Conservation (phyloP, 53 echinoderm and acorn worm species). For the Crossaster papposus region DNA sequence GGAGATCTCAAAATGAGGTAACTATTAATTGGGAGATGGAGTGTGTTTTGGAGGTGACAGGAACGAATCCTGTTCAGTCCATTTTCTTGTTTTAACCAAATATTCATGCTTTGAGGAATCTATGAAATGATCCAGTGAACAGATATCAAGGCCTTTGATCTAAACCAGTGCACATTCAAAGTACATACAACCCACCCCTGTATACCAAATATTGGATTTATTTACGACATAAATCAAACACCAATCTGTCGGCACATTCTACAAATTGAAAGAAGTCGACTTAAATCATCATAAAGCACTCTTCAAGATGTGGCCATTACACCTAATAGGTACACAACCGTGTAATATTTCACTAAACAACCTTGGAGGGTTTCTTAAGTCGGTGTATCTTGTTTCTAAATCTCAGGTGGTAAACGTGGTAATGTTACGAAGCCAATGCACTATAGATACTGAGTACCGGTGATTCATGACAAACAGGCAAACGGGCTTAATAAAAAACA, state of each 20-base stretch:
- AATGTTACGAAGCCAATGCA: not conserved
- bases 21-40: too few species aligned
- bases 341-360: slow-evolving; percentile 6
- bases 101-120: too few species aligned
- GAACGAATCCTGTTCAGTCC: too few species aligned
- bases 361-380: slow-evolving; percentile 13
- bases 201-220: not conserved
- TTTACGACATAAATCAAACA: not conserved
- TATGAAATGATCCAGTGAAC: not conserved
- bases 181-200: not conserved
- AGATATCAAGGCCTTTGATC: not conserved
- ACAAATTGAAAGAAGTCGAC: not conserved
- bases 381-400: not conserved
- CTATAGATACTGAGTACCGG: not conserved
- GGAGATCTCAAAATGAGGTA: too few species aligned
- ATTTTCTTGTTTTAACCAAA: too few species aligned
- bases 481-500: not conserved
- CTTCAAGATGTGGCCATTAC: not conserved
- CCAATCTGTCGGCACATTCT: slow-evolving; percentile 3
- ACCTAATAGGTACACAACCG: not conserved
- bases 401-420: slow-evolving; percentile 31
- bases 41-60: not conserved
- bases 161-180: not conserved
- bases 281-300: not conserved
- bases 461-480: not conserved